Conservation (phyloP, 64 coral and sea anemone species). For the Actinia equina region DNA sequence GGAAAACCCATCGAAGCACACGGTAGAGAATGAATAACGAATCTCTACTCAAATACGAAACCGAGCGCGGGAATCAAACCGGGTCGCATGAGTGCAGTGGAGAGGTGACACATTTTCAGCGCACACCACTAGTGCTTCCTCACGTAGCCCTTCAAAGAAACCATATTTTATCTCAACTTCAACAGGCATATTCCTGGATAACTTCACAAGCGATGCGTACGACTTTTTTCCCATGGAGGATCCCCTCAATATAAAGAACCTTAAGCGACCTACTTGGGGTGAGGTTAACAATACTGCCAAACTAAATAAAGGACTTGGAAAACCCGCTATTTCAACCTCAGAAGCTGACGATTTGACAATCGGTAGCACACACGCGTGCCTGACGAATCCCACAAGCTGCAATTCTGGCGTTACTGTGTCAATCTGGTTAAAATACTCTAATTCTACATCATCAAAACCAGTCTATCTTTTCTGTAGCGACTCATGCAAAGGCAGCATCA, state of each 20-base stretch:
- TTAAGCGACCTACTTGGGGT: background rate
- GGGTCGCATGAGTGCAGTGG: no score
- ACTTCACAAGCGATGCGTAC: conserved; percentile 6
- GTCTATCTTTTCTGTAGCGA: conserved; percentile 15
- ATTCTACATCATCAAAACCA: background rate
- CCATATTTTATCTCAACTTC: background rate
- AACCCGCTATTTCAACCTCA: background rate
- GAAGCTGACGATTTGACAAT: background rate
- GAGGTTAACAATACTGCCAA: background rate
- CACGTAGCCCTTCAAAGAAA: background rate
- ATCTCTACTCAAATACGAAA: no score
- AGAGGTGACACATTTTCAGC: no score
- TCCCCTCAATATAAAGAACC: conserved; percentile 5
- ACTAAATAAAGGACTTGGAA: background rate
- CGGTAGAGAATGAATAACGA: no score
- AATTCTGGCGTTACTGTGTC: background rate
- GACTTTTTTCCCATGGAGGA: conserved; percentile 3
- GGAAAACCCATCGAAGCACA: no score
- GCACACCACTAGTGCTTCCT: no score
- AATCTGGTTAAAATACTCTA: conserved; percentile 12
- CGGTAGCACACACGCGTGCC: background rate
- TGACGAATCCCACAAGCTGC: conserved; percentile 8
- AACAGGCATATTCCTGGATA: background rate
- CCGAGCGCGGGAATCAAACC: no score
- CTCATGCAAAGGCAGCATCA: background rate